phyloP scores from a whole-genome alignment of 2,888 invertebrate genomes.

The Seira ritae region DNA sequence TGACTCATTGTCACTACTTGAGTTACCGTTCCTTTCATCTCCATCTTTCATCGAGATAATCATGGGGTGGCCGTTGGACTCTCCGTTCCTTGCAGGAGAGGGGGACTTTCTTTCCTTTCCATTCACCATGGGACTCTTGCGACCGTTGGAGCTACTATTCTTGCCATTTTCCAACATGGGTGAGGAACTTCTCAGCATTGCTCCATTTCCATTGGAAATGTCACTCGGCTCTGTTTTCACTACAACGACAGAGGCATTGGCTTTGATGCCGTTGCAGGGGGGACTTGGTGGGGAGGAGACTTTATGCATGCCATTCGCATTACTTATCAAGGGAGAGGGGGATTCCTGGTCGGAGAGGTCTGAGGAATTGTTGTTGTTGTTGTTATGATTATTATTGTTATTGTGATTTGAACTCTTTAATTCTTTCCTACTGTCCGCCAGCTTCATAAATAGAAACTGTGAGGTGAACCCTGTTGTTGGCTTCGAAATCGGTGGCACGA shows the following conservation, averaged over 20 bases:
- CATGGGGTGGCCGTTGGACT: constrained; percentile 34
- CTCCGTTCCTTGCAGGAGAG: constrained; percentile 28
- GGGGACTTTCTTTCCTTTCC: constrained; percentile 43
- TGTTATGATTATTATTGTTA: constrained; percentile 36
- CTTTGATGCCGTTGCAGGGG: constrained; percentile 58
- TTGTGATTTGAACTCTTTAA: constrained; percentile 49
- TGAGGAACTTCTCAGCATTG: constrained; percentile 16
- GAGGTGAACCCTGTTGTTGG: constrained; percentile 68
- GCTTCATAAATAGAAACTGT: constrained; percentile 70
- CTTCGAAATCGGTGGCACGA: constrained; percentile 66
- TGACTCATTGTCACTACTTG: constrained; percentile 61
- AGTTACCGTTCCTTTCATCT: constrained; percentile 46
- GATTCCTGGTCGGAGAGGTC: constrained; percentile 58
- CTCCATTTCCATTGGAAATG: constrained; percentile 43
- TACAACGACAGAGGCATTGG: constrained; percentile 63
- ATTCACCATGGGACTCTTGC: constrained; percentile 25
- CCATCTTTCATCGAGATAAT: constrained; percentile 23
- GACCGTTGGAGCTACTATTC: constrained; percentile 1
- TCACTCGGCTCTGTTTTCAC: constrained; percentile 69
- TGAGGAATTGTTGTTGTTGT: constrained; percentile 50
- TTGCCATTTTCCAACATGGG: constrained; percentile 40
- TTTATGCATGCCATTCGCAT: constrained; percentile 60
- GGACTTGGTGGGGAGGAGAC: constrained; percentile 40
- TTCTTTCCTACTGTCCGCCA: constrained; percentile 62
- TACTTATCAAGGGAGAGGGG: constrained; percentile 35